Percentiles rank a stretch among this genome's conserved stretches.
Conservation (phyloP, 2,113 vertebrate species). For the Polypterus senegalus region DNA sequence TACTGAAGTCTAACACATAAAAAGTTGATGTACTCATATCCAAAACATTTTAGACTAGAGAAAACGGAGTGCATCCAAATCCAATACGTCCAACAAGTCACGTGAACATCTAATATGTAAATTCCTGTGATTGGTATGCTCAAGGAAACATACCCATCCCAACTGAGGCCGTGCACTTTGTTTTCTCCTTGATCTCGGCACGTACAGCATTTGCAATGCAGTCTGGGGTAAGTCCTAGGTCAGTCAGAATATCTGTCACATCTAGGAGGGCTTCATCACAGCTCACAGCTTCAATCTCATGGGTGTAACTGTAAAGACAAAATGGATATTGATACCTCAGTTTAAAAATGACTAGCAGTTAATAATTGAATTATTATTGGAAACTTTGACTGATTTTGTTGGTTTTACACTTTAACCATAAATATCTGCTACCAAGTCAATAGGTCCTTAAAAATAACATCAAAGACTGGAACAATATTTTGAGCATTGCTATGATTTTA, state of each 20-base stretch:
- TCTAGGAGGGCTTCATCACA: slow-evolving; percentile 92
- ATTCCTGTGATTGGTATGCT: not conserved
- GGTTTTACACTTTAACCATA: no score
- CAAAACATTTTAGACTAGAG: no score
- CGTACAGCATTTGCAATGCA: slow-evolving; percentile 76
- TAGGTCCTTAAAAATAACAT: no score
- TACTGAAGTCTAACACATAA: no score
- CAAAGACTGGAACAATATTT: no score
- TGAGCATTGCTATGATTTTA: no score
- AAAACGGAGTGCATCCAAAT: not conserved
- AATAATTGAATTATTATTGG: no score
- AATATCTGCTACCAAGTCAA: no score
- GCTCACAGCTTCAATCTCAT: slow-evolving; percentile 91
- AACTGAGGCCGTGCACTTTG: slow-evolving; percentile 81
- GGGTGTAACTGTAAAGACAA: slow-evolving; percentile 64
- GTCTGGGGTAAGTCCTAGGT: slow-evolving; percentile 66
- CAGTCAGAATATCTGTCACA: slow-evolving; percentile 68
- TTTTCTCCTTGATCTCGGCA: slow-evolving; percentile 74
- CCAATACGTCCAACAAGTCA: not conserved
- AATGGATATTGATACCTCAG: no score
- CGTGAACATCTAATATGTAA: not conserved
- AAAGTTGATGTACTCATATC: no score
- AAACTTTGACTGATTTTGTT: no score
- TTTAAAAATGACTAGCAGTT: no score
- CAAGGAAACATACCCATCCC: slow-evolving; percentile 72